phyloP scores from a whole-genome alignment of 2,797 vertebrate species.

The Smutsia gigantea region DNA sequence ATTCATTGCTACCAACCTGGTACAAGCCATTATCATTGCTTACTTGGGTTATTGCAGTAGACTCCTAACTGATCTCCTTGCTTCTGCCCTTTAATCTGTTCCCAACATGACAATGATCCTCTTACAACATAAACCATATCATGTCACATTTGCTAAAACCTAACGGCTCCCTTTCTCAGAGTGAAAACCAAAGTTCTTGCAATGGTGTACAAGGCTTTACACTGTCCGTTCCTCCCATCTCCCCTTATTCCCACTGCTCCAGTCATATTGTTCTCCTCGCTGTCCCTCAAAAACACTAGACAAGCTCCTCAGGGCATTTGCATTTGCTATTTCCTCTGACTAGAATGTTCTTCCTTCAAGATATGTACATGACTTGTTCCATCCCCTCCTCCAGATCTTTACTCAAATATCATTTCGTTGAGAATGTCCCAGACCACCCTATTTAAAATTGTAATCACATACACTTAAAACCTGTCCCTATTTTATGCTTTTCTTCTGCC shows the following conservation, averaged over 20 bases:
- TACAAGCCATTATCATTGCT: not conserved
- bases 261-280: not conserved
- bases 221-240: not conserved
- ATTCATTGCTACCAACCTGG: not conserved
- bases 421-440: not conserved
- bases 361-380: not conserved
- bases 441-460: not conserved
- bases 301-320: not conserved
- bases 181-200: not conserved
- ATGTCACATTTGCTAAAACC: not conserved
- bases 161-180: not conserved
- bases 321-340: not conserved
- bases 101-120: not conserved
- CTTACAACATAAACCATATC: not conserved
- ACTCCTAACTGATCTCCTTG: not conserved
- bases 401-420: not conserved
- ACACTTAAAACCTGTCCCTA: not conserved
- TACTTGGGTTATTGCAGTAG: not conserved
- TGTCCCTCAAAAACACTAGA: not conserved
- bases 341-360: not conserved
- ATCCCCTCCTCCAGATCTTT: not conserved
- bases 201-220: not conserved
- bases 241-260: not conserved
- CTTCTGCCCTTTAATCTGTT: not conserved
- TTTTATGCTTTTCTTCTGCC: not conserved